These are phyloP conservation scores for Myripristis jacobus DNA, from an alignment of 2,797 vertebrate species.

Conservation along the genomic window DNA sequence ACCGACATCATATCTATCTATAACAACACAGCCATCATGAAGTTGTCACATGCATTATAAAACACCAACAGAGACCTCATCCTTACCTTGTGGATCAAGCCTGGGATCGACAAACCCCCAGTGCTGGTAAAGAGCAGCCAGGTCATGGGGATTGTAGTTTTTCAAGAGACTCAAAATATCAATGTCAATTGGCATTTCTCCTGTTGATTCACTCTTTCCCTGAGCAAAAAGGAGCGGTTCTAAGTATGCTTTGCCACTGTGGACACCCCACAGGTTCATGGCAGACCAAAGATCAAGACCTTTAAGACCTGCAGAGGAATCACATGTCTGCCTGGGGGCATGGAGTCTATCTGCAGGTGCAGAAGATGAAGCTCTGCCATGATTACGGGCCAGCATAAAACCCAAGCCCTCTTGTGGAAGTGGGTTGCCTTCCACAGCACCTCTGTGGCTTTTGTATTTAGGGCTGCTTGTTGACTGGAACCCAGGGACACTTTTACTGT, in stretches of 20 bases:
- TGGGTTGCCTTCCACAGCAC: conserved; percentile 79
- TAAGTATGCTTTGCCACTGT: conserved; percentile 69
- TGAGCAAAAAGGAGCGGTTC: conserved; percentile 74
- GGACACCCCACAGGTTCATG: conserved; percentile 74
- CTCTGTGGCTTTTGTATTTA: conserved; percentile 78
- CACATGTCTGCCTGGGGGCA: conserved; percentile 68
- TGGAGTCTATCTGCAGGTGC: conserved; percentile 63
- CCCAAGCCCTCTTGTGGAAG: conserved; percentile 83
- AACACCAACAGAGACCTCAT: not conserved
- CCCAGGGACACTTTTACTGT: conserved; percentile 68
- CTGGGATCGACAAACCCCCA: conserved; percentile 90
- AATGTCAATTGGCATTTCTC: conserved; percentile 87
- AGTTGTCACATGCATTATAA: not conserved
- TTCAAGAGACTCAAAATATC: conserved; percentile 93
- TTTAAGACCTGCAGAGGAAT: conserved; percentile 64
- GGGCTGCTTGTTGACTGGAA: conserved; percentile 69
- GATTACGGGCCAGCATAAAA: conserved; percentile 86
- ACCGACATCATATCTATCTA: no score
- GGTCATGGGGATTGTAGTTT: conserved; percentile 93
- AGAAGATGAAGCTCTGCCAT: conserved; percentile 70
- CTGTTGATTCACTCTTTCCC: conserved; percentile 83
- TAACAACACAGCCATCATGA: not conserved
- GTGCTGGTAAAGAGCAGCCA: conserved; percentile 93
- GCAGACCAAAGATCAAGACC: conserved; percentile 77
- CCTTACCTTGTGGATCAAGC: conserved; percentile 91